These are phyloP conservation scores for Abrostola triplasia DNA, from an alignment of 2,888 invertebrate genomes.

Conservation along the genomic window DNA sequence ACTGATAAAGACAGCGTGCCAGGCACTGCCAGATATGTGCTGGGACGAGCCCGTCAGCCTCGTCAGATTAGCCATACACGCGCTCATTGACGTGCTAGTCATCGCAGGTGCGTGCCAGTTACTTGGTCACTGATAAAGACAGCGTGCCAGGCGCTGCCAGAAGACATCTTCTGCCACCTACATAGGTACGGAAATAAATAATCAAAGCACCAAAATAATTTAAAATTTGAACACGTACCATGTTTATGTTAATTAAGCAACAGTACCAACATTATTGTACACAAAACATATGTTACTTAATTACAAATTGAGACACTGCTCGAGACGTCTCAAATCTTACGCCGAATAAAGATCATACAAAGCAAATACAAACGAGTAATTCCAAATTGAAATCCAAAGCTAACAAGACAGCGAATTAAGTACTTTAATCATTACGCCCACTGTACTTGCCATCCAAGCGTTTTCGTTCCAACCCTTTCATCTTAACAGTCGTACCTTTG, in stretches of 20 bases:
- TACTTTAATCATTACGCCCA: constrained; percentile 34
- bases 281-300: background rate
- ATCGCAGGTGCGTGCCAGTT: constrained; percentile 90
- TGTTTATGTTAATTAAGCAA: background rate
- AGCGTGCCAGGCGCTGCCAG: constrained; percentile 60
- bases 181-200: no score
- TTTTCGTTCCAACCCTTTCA: constrained; percentile 36
- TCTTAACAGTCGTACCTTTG: constrained; percentile 28
- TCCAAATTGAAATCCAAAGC: constrained; percentile 43
- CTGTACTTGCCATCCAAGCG: constrained; percentile 16
- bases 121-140: no score
- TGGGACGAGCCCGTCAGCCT: constrained; percentile 94
- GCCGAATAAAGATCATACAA: constrained; percentile 28
- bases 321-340: constrained; percentile 6
- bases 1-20: background rate
- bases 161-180: no score
- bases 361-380: constrained; percentile 30
- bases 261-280: background rate
- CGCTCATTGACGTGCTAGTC: constrained; percentile 95
- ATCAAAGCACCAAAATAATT: background rate
- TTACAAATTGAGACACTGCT: background rate
- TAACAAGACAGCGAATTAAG: constrained; percentile 40
- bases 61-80: constrained; percentile 92
- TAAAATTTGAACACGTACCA: background rate
- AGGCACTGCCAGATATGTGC: constrained; percentile 87